Percentiles rank a stretch among this genome's conserved stretches.
Conservation (phyloP, 2,113 vertebrate species). For the Hippolais icterina region DNA sequence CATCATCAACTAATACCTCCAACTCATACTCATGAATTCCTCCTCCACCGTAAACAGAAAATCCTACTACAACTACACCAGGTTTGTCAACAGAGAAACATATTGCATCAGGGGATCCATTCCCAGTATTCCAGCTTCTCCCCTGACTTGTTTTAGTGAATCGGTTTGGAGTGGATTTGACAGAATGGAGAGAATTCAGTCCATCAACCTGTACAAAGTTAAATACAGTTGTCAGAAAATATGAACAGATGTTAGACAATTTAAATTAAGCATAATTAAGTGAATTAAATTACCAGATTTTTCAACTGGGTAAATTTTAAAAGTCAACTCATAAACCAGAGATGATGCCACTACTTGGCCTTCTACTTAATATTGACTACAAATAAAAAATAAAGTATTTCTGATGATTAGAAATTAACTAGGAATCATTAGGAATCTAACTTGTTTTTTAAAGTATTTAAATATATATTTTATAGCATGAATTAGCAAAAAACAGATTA, state of each 20-base stretch:
- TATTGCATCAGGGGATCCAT: constrained; percentile 97
- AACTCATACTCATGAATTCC: constrained; percentile 98
- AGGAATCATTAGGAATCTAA: neutral
- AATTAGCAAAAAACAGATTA: neutral
- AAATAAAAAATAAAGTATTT: neutral
- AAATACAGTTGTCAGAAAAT: neutral
- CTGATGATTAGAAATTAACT: neutral
- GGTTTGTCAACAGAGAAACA: constrained; percentile 96
- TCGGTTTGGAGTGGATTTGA: constrained; percentile 93
- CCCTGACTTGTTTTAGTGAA: constrained; percentile 99
- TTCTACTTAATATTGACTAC: neutral
- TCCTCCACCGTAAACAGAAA: constrained; percentile 97
- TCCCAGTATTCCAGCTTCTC: constrained; percentile 98
- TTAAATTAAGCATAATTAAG: neutral
- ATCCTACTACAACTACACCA: constrained; percentile 93
- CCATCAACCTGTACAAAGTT: constrained; percentile 84
- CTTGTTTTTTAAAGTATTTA: neutral
- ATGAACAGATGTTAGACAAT: neutral
- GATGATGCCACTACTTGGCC: neutral
- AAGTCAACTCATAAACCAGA: neutral
- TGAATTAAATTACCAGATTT: neutral
- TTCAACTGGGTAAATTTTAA: neutral
- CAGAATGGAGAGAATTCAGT: constrained; percentile 92
- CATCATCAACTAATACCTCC: constrained; percentile 95
- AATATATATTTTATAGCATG: neutral